phyloP scores from a whole-genome alignment of 2,113 vertebrate genomes.

The Mus pahari region DNA sequence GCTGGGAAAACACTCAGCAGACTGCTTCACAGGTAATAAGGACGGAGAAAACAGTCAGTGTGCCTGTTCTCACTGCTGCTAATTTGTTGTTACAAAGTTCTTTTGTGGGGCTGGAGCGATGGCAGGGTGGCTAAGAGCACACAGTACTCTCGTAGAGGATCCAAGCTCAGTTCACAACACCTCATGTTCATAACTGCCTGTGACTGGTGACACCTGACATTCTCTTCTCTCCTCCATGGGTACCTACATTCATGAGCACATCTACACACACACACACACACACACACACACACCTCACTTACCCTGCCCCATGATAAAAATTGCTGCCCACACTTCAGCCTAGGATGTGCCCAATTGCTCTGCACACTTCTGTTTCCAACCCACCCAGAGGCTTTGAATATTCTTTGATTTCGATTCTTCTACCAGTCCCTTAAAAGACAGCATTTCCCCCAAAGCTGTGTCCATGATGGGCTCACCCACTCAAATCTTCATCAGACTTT shows the following conservation, averaged over 20 bases:
- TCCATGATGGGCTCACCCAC: neutral
- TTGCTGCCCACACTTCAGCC: neutral
- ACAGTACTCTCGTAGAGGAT: neutral
- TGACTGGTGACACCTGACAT: no score
- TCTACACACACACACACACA: neutral
- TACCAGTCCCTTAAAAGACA: slow-evolving; percentile 24
- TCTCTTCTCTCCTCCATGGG: neutral
- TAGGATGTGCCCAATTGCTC: neutral
- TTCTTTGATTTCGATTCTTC: slow-evolving; percentile 34
- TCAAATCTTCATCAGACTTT: neutral
- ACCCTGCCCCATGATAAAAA: neutral
- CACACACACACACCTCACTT: neutral
- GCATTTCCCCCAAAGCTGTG: neutral
- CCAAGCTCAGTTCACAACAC: neutral
- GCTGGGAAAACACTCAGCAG: slow-evolving; percentile 39
- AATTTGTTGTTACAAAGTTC: neutral
- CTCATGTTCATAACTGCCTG: no score
- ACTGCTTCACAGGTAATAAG: neutral
- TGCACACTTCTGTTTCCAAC: neutral
- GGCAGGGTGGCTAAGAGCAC: neutral
- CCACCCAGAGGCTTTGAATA: neutral
- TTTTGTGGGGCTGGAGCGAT: neutral
- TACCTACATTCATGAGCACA: neutral
- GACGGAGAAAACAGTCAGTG: neutral
- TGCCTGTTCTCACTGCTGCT: neutral